Conservation (phyloP, 2,888 invertebrate species). For the Drosophila rubida region DNA sequence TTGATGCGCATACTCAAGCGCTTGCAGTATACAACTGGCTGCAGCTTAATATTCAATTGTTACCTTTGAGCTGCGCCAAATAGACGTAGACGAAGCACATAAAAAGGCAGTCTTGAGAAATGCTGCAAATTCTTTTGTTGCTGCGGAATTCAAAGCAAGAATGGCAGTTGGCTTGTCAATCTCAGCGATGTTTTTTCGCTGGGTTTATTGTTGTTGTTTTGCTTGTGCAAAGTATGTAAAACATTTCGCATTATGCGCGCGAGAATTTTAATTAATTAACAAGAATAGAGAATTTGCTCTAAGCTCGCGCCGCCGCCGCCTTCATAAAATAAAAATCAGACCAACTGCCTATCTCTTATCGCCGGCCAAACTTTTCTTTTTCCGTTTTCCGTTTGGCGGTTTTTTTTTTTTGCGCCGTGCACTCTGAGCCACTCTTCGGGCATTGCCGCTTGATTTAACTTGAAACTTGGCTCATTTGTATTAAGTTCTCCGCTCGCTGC, state of each 20-base stretch:
- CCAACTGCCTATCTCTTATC: conserved; percentile 55
- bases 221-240: not conserved
- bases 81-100: not conserved
- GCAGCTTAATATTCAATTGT: not conserved
- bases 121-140: not conserved
- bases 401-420: conserved; percentile 1
- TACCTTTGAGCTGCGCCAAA: not conserved
- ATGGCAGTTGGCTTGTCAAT: not conserved
- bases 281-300: conserved; percentile 12
- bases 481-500: conserved; percentile 68
- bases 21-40: too few relatives aligned
- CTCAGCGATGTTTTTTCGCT: not conserved
- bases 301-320: conserved; percentile 14
- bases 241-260: not conserved
- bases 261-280: conserved; percentile 11
- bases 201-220: not conserved
- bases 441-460: conserved; percentile 77
- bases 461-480: conserved; percentile 78
- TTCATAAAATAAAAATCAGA: conserved; percentile 68
- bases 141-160: not conserved
- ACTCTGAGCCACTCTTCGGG: conserved; percentile 40
- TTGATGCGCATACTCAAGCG: not conserved
- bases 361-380: conserved; percentile 8
- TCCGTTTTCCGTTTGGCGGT: too few relatives aligned
- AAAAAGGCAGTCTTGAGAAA: not conserved